phyloP scores from a whole-genome alignment of 2,888 invertebrate species.

The Microplitis manilae region DNA sequence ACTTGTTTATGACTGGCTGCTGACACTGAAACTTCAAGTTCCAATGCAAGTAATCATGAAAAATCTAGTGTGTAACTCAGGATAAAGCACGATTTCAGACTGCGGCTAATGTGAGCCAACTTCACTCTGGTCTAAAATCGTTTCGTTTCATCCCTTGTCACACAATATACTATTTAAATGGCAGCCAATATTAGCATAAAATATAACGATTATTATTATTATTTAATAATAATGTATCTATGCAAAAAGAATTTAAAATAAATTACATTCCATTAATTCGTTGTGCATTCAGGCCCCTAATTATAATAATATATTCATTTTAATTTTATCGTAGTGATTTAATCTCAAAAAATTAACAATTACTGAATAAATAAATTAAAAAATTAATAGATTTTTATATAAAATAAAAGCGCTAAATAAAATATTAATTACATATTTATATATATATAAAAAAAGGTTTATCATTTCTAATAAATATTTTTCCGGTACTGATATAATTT shows the following conservation, averaged over 20 bases:
- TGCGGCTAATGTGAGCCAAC: too few relatives aligned
- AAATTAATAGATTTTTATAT: background rate
- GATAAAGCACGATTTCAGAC: too few relatives aligned
- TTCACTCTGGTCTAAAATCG: too few relatives aligned
- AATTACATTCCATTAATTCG: background rate
- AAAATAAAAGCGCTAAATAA: background rate
- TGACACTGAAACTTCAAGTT: too few relatives aligned
- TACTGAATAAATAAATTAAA: background rate
- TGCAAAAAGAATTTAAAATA: background rate
- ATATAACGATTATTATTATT: slow-evolving; percentile 26
- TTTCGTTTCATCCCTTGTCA: too few relatives aligned
- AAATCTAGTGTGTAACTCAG: too few relatives aligned
- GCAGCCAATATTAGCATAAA: slow-evolving; percentile 35
- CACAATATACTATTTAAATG: slow-evolving; percentile 16
- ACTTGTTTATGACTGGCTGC: too few relatives aligned
- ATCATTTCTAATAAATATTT: background rate
- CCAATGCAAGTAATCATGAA: too few relatives aligned
- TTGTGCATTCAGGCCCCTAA: slow-evolving; percentile 17
- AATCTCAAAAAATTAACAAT: background rate
- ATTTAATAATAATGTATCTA: slow-evolving; percentile 39
- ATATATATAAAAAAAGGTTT: background rate
- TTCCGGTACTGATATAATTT: background rate
- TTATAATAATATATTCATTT: background rate
- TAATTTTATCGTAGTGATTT: background rate
- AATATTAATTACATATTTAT: background rate